These are phyloP conservation scores for Nomada flava DNA, from an alignment of 2,888 invertebrate species.

Conservation along the genomic window DNA sequence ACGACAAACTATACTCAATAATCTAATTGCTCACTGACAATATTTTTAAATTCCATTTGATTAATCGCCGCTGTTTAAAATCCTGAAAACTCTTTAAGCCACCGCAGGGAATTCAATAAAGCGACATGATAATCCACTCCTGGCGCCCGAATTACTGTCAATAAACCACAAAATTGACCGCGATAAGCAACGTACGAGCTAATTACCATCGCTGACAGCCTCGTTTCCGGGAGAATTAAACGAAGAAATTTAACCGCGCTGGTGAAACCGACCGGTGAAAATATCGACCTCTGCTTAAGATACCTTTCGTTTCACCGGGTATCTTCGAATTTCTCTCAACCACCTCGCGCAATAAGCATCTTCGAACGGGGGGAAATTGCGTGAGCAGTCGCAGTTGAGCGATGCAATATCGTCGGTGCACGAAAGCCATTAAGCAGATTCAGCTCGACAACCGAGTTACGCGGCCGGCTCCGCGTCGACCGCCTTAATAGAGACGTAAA, in stretches of 20 bases:
- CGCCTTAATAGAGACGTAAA: slow-evolving; percentile 78
- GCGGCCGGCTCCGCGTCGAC: slow-evolving; percentile 43
- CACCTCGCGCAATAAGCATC: neutral
- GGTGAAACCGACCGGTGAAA: no score
- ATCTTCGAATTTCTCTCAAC: slow-evolving; percentile 4
- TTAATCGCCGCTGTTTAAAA: no score
- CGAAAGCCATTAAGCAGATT: slow-evolving; percentile 79
- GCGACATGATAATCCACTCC: no score
- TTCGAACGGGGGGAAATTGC: slow-evolving; percentile 35
- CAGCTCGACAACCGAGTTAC: slow-evolving; percentile 74
- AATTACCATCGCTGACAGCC: neutral
- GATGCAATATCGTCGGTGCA: slow-evolving; percentile 68
- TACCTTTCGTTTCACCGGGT: neutral
- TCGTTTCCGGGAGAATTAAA: neutral
- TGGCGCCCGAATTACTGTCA: no score
- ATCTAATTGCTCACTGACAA: no score
- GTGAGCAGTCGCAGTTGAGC: slow-evolving; percentile 41
- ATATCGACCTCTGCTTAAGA: no score
- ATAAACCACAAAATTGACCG: no score
- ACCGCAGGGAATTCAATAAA: no score
- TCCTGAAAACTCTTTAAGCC: no score
- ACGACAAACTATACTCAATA: no score
- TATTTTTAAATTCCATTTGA: no score
- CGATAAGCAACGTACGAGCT: neutral
- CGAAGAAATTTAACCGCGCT: neutral